Base-by-base conservation (phyloP, 2,797 vertebrate genomes). In the Etheostoma nigrum region DNA sequence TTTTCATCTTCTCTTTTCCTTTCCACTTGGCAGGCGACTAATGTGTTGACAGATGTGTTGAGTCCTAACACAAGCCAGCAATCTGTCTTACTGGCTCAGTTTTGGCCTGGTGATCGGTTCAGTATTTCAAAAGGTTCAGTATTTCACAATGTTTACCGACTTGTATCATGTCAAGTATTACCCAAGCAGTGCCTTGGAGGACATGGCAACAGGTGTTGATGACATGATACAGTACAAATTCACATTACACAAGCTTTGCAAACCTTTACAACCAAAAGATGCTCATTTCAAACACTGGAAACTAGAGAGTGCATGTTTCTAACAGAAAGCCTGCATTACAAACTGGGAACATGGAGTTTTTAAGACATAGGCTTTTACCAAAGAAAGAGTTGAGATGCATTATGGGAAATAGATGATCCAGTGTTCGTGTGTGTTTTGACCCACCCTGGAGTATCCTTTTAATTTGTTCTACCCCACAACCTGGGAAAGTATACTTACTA, bases 21-120 rank as follows among this genome's bases (percentile, higher is more conserved):
- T 74, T 74, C 30, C 53, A 69, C 45, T 73, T 83, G 75, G 67
- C 67, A 76, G 48, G 53, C 10, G 40, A 61, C 23, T 76, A 51
- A 71, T 78, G 63, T 67, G 44, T 52, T 77, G 78, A 84, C 79
- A 79, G 59, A 54, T 87, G 78, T 68, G 83, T 84, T 62, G 51
- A 64, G 67, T 65, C 33, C 33, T 44, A 51, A 51, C 23, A 51
- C 53, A 21, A 25, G 23, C 36, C 33, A 70, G 62, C 47, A 60
- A 74, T 77, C 82, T 74, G 70, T 75, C 67, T 72, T 30, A 36
- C 23, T 65, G 51, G 33, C 73, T 82, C 48, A 52, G 33, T 69
- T 85, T 40, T 36, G 57, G 40, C 36, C 16, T 1, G 5, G 36
- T 40, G 58, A 72, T 71, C 3, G 11, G 67, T 51, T 45, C 55